Evolutionary conservation across 2,888 invertebrate species (phyloP).

Genomic region (Lordiphosa andalusiaca): DNA sequence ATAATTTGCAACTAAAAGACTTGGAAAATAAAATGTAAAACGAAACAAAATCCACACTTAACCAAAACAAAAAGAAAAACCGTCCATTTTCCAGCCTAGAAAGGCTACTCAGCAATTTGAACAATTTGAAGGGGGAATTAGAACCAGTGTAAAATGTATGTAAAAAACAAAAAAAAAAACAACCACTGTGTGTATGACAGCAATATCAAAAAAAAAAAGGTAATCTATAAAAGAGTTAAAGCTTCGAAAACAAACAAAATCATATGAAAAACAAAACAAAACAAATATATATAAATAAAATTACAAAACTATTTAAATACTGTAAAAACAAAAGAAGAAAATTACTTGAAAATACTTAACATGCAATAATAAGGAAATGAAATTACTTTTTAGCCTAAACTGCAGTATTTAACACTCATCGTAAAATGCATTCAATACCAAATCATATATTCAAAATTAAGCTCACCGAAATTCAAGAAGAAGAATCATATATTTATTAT

Average conservation of each 20-base stretch:
- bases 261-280: no score
- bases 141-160: slow-evolving; percentile 35
- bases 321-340: slow-evolving; percentile 5
- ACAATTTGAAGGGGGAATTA: slow-evolving; percentile 31
- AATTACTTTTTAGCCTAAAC: slow-evolving; percentile 61
- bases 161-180: slow-evolving; percentile 4
- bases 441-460: slow-evolving; percentile 52
- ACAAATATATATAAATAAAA: slow-evolving; percentile 16
- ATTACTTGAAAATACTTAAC: slow-evolving; percentile 32
- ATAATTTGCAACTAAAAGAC: slow-evolving; percentile 63
- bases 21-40: slow-evolving; percentile 23
- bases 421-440: slow-evolving; percentile 28
- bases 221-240: slow-evolving; percentile 33
- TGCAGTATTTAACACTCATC: slow-evolving; percentile 40
- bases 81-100: slow-evolving; percentile 62
- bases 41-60: slow-evolving; percentile 21
- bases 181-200: slow-evolving; percentile 38
- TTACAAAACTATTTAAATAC: slow-evolving; percentile 17
- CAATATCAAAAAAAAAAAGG: slow-evolving; percentile 35
- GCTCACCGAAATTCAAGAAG: slow-evolving; percentile 59
- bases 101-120: slow-evolving; percentile 53
- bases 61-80: slow-evolving; percentile 49
- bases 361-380: slow-evolving; percentile 62
- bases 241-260: slow-evolving; percentile 26
- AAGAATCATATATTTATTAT: slow-evolving; percentile 43